These are phyloP conservation scores for Myrmecobius fasciatus DNA, from an alignment of 2,113 vertebrate genomes.

Conservation along the genomic window DNA sequence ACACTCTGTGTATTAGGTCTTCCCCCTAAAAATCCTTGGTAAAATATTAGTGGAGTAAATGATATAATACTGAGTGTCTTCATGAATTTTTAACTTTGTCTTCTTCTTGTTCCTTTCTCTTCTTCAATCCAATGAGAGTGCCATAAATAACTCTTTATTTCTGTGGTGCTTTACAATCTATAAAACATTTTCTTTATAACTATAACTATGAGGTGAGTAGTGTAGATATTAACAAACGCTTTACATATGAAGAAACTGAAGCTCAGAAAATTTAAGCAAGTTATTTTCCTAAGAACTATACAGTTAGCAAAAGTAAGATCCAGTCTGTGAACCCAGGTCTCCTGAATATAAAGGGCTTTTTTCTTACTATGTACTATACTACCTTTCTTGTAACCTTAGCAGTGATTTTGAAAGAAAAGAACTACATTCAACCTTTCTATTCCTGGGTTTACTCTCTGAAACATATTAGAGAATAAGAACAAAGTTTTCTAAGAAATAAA, in stretches of 20 bases:
- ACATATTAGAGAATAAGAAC: slow-evolving; percentile 29
- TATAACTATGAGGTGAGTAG: neutral
- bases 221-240: neutral
- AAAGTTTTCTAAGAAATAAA: neutral
- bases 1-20: slow-evolving; percentile 21
- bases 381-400: neutral
- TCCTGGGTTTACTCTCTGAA: slow-evolving; percentile 28
- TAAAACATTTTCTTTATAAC: neutral
- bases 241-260: neutral
- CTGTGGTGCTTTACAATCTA: neutral
- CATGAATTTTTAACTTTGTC: slow-evolving; percentile 36
- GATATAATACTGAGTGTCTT: slow-evolving; percentile 34
- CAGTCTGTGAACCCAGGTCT: neutral
- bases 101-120: slow-evolving; percentile 49
- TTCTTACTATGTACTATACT: neutral
- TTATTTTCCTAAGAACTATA: neutral
- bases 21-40: slow-evolving; percentile 51
- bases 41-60: slow-evolving; percentile 44
- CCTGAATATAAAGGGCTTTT: neutral
- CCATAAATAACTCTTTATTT: slow-evolving; percentile 20
- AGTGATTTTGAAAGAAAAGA: neutral
- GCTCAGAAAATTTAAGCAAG: neutral
- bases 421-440: slow-evolving; percentile 25
- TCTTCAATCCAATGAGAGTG: slow-evolving; percentile 48
- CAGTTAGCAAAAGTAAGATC: neutral